Evolutionary conservation across 2,797 vertebrate species (phyloP).

Genomic region (Tachyglossus aculeatus): DNA sequence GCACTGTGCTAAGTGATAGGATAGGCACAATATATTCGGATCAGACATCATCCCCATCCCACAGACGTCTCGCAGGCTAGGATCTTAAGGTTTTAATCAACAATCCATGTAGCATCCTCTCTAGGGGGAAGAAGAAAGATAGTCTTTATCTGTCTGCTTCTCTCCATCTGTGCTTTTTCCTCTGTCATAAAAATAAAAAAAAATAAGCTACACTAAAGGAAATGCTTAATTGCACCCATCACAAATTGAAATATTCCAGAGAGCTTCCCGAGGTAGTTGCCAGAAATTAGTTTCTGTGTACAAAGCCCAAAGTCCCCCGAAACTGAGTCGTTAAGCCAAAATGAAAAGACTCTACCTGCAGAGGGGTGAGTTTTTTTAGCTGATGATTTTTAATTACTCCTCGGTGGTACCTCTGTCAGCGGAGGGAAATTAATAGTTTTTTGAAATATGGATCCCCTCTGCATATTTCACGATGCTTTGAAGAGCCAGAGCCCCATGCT

Average conservation of each 20-base stretch:
- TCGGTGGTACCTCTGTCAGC: background rate
- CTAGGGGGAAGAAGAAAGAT: no score
- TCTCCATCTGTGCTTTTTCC: background rate
- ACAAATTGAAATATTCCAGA: background rate
- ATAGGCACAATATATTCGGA: no score
- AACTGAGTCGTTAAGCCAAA: background rate
- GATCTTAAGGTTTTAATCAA: no score
- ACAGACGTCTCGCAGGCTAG: no score
- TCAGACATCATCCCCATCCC: no score
- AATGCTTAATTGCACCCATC: background rate
- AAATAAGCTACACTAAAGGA: background rate
- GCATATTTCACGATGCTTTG: background rate
- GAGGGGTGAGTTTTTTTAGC: background rate
- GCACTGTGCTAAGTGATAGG: no score
- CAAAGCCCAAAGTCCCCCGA: background rate
- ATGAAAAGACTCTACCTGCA: background rate
- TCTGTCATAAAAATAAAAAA: background rate
- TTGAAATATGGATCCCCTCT: background rate
- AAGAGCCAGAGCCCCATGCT: background rate
- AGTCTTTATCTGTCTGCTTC: no score
- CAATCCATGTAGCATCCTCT: no score
- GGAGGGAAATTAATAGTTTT: constrained; percentile 27
- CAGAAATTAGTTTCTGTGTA: background rate
- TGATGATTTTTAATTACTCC: constrained; percentile 29
- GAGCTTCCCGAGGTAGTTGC: background rate